A percentile compares a stretch with the other conserved stretches of the same genome.
Conservation (phyloP, 2,888 invertebrate genomes). For the Anorthoa munda region DNA sequence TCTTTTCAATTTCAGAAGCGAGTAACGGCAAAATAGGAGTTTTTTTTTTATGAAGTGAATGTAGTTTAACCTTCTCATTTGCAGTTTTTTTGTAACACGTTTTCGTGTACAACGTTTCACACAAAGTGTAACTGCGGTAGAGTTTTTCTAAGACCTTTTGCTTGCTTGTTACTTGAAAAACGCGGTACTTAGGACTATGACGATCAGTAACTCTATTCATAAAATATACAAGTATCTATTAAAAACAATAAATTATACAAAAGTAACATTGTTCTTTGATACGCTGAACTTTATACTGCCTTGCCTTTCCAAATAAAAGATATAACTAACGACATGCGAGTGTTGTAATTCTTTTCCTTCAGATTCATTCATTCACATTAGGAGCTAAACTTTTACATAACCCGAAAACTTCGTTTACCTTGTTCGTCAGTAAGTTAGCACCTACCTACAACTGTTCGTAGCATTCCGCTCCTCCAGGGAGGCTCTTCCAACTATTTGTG, state of each 20-base stretch:
- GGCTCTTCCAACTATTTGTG: slow-evolving; percentile 77
- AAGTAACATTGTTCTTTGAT: background rate
- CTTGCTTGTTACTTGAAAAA: background rate
- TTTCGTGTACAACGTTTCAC: slow-evolving; percentile 1
- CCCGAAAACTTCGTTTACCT: slow-evolving; percentile 49
- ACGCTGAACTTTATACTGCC: background rate
- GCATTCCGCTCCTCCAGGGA: slow-evolving; percentile 72
- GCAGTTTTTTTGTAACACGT: slow-evolving; percentile 20
- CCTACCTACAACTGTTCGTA: slow-evolving; percentile 44
- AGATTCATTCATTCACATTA: slow-evolving; percentile 53
- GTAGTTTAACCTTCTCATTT: slow-evolving; percentile 34
- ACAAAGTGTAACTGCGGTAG: background rate
- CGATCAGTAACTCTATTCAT: background rate
- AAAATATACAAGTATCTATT: background rate
- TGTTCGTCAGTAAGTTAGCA: slow-evolving; percentile 50
- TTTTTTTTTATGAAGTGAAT: slow-evolving; percentile 42
- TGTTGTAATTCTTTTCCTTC: slow-evolving; percentile 17
- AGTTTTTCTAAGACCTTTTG: background rate
- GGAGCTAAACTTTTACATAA: slow-evolving; percentile 45
- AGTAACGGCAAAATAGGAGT: slow-evolving; percentile 66
- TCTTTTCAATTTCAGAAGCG: slow-evolving; percentile 72
- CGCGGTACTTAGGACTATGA: background rate
- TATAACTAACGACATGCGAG: background rate
- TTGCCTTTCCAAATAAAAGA: background rate
- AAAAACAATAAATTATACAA: background rate